Evolutionary conservation across 1,140 invertebrate species (phyloP).

Genomic region (Lysiphlebus fabarum): DNA sequence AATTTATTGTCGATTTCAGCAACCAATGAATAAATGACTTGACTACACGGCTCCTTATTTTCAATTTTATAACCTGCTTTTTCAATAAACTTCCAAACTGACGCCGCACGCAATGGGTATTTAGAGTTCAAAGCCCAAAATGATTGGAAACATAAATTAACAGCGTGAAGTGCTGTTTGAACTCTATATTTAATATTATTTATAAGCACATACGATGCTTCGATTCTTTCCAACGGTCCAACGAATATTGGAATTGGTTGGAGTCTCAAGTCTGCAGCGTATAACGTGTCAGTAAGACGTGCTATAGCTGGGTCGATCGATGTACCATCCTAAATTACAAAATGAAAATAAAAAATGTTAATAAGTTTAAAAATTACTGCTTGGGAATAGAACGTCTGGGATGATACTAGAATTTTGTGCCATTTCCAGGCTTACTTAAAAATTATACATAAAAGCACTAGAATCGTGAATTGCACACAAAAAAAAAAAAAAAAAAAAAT

Average conservation of each 20-base stretch:
- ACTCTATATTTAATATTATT: not conserved
- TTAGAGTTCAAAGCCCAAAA: not conserved
- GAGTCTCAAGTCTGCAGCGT: not conserved
- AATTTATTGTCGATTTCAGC: too few species aligned
- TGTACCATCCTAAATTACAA: too few species aligned
- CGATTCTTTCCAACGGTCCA: not conserved
- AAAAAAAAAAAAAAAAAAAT: too few species aligned
- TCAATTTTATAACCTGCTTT: not conserved
- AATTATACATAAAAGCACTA: too few species aligned
- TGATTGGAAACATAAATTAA: not conserved
- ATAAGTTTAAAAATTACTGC: too few species aligned
- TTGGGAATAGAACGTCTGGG: too few species aligned
- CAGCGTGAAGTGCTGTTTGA: not conserved
- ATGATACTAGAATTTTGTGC: too few species aligned
- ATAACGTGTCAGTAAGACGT: too few species aligned
- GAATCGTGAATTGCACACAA: too few species aligned
- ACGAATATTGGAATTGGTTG: slow-evolving; percentile 11
- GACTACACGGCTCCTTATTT: not conserved
- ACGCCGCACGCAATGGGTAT: not conserved
- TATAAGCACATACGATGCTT: slow-evolving; percentile 1
- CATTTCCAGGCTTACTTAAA: too few species aligned
- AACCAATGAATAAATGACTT: not conserved
- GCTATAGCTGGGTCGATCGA: too few species aligned
- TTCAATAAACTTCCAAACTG: slow-evolving; percentile 7
- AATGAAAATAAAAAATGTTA: too few species aligned